Percentiles rank a stretch among this genome's conserved stretches.
Evolutionary conservation across 2,113 vertebrate genomes (phyloP).

Genomic region (Bubo bubo): DNA sequence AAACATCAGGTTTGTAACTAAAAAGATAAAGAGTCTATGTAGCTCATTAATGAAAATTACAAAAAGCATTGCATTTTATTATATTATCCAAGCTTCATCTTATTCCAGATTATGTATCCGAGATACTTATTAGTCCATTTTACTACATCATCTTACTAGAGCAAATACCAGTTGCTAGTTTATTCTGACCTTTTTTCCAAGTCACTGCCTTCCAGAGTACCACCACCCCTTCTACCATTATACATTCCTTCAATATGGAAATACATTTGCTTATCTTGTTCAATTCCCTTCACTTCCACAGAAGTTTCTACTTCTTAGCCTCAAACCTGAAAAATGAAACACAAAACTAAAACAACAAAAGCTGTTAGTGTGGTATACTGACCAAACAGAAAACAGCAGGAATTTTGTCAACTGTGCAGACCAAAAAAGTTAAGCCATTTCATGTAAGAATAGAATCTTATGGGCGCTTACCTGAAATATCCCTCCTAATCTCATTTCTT

Average conservation of each 20-base stretch:
- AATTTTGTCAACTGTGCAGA: neutral
- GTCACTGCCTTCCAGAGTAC: neutral
- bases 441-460: neutral
- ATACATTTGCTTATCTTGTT: neutral
- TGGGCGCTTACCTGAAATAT: neutral
- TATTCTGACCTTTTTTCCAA: neutral
- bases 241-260: neutral
- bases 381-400: neutral
- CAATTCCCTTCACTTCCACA: neutral
- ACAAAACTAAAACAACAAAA: neutral
- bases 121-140: neutral
- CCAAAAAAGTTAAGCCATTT: neutral
- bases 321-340: neutral
- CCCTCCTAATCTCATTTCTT: neutral
- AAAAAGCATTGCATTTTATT: neutral
- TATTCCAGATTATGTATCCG: neutral
- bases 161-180: neutral
- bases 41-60: neutral
- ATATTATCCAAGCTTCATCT: neutral
- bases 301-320: neutral
- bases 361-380: neutral
- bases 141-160: neutral
- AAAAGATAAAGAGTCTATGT: neutral
- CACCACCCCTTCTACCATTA: neutral
- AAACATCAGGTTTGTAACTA: neutral